Evolutionary conservation across 2,888 invertebrate species (phyloP).

Genomic region (Oligia strigilis): DNA sequence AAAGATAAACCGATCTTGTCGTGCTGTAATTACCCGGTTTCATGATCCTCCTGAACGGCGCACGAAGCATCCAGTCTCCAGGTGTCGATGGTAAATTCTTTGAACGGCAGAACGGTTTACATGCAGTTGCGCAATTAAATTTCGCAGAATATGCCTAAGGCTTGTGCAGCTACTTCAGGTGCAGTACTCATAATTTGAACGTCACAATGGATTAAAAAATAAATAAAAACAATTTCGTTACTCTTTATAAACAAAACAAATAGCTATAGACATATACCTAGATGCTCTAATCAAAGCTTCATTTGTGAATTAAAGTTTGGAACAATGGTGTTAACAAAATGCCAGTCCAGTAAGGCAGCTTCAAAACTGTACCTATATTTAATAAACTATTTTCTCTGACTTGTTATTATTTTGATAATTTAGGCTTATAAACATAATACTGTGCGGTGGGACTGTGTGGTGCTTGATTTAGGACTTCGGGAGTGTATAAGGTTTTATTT

Average conservation of each 20-base stretch:
- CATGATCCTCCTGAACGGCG: not conserved
- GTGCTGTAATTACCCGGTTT: not conserved
- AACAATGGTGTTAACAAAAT: not conserved
- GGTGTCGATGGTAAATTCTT: not conserved
- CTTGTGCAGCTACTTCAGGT: not conserved
- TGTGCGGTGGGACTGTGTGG: not conserved
- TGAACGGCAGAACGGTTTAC: not conserved
- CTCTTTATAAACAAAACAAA: not conserved
- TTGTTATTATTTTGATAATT: not conserved
- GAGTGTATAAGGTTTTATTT: not conserved
- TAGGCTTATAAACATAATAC: not conserved
- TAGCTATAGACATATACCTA: not conserved
- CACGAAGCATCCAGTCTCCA: not conserved
- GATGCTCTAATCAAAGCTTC: too few relatives aligned
- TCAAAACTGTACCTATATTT: not conserved
- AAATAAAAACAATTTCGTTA: not conserved
- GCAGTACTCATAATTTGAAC: too few relatives aligned
- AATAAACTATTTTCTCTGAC: not conserved
- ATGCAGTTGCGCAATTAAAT: not conserved
- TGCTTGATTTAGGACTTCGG: not conserved
- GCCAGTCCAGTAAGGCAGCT: not conserved
- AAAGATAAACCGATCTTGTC: not conserved
- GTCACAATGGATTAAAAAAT: not conserved
- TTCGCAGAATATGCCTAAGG: not conserved
- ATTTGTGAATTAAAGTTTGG: not conserved